Evolutionary conservation across 2,113 vertebrate genomes (phyloP).

Genomic region (Muntiacus muntjak): DNA sequence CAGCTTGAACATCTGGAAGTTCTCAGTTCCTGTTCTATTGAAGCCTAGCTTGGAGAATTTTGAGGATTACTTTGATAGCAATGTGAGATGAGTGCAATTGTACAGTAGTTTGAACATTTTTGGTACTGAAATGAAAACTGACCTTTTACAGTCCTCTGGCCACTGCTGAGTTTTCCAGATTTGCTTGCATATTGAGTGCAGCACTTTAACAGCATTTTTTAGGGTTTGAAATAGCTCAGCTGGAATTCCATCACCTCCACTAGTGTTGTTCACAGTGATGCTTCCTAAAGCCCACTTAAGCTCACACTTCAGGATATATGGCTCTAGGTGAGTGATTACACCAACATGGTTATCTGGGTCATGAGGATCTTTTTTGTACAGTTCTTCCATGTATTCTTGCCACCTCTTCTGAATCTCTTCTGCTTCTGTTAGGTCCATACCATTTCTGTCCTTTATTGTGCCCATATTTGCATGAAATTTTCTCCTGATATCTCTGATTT

Average conservation of each 20-base stretch:
- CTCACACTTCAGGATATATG: background rate
- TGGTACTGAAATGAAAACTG: background rate
- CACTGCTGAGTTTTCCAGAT: background rate
- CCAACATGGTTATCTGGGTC: background rate
- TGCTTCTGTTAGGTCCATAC: background rate
- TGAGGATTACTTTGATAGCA: background rate
- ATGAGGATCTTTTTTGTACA: background rate
- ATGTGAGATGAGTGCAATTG: background rate
- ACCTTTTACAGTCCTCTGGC: background rate
- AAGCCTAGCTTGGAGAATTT: background rate
- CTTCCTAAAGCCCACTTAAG: background rate
- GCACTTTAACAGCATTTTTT: background rate
- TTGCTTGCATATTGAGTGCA: background rate
- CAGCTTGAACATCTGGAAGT: background rate
- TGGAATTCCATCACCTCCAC: background rate
- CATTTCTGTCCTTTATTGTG: background rate
- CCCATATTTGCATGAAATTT: background rate
- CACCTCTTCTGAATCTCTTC: background rate
- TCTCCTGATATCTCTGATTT: background rate
- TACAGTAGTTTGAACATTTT: background rate
- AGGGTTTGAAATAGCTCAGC: background rate
- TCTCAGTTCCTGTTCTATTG: background rate
- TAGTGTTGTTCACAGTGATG: background rate
- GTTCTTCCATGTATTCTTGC: background rate
- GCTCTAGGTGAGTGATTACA: background rate